Base-by-base conservation (phyloP, 1,140 invertebrate genomes). In the silkworm (Bombyx mori) region DNA sequence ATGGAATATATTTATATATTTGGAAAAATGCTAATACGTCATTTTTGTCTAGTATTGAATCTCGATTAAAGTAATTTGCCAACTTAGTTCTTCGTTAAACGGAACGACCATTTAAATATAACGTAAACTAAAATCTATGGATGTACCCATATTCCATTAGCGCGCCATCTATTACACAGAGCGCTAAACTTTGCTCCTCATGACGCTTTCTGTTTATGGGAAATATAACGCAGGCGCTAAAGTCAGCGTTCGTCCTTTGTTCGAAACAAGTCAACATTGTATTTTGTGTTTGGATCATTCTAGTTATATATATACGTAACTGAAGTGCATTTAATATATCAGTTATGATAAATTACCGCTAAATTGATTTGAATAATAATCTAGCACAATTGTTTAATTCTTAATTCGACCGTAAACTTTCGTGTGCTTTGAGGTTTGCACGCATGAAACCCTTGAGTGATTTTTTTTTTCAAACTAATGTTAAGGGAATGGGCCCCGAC, bases 401-500 rank as follows among this genome's bases (percentile, higher is more conserved):
- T 35, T 5, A 35, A 35, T 35, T 35, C 66, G 22, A 61, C 57
- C 60, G 61, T 68, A 82, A 81, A 72, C 80, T 82, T 80, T 78
- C 72, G 65, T 71, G 75, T 80, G 79, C 78, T 84, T 83, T 79
- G 75, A 76, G 75, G 71, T 78, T 78, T 77, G 81, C 90, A 90
- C 90, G 90, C 80, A 91, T 91, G 91, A 92, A 91, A 91, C 91
- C 91, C 86, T 90, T 91, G 89, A 90, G 90, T 89, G 91, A 91
- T 79, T 89, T 91, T 80, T 91, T 92, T 89, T 91, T 91, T 79
- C 89, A 91, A 82, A 87, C 90, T 84, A 90, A 92, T 89, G 92
- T 92, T 91, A 92, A 91, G 82, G 91, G 92, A 88, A 91, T 92
- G 90, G 92, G 91, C 89, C 91, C 92, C 81, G 92, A 92, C 88